Conservation (phyloP, 2,113 vertebrate species). For the Morone chrysops region DNA sequence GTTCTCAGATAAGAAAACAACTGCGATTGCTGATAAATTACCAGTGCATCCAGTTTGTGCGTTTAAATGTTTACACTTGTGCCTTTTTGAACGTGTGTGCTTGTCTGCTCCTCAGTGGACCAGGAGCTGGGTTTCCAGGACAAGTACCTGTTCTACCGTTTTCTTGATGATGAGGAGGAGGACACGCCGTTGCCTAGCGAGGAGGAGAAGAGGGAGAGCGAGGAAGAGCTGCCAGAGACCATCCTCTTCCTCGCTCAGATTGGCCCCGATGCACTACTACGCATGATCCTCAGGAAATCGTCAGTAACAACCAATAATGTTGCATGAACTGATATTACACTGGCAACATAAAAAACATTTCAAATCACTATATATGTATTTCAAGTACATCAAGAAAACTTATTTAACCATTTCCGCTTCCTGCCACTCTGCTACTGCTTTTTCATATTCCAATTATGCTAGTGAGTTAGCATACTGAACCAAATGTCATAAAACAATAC, state of each 20-base stretch:
- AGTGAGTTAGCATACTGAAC: neutral
- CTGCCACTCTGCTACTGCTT: neutral
- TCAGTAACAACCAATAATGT: slow-evolving; percentile 77
- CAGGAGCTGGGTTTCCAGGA: slow-evolving; percentile 97
- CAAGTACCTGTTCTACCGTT: slow-evolving; percentile 98
- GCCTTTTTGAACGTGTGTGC: slow-evolving; percentile 6
- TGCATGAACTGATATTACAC: too few species aligned
- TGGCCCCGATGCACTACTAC: slow-evolving; percentile 96
- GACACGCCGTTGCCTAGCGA: slow-evolving; percentile 93
- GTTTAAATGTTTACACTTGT: neutral
- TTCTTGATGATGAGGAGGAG: slow-evolving; percentile 95
- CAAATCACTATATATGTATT: too few species aligned
- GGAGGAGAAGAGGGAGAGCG: slow-evolving; percentile 96
- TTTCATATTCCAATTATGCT: neutral
- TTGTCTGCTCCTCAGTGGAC: slow-evolving; percentile 86
- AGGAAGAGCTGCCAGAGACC: slow-evolving; percentile 96
- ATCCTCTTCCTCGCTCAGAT: slow-evolving; percentile 95
- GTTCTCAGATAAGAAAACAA: neutral
- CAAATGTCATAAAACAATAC: neutral
- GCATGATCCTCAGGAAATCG: slow-evolving; percentile 97
- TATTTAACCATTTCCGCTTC: neutral
- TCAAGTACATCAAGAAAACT: neutral
- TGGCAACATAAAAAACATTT: too few species aligned
- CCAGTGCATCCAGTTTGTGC: too few species aligned
- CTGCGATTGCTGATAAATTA: neutral